phyloP scores from a whole-genome alignment of 2,888 invertebrate species.

The Anthrax anthrax region DNA sequence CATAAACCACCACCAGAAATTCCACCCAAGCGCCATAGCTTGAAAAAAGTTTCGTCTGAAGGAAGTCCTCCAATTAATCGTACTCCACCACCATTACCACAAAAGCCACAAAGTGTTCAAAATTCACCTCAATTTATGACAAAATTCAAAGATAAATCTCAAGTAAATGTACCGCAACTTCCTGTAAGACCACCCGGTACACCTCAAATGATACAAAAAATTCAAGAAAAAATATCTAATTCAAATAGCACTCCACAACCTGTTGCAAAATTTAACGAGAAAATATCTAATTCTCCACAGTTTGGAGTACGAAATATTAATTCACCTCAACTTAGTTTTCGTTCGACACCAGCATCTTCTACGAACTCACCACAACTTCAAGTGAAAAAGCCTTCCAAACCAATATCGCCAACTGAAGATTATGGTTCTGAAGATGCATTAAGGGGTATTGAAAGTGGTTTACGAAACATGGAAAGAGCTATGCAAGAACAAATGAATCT shows the following conservation, averaged over 20 bases:
- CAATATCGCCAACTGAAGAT: constrained; percentile 29
- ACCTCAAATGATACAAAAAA: constrained; percentile 12
- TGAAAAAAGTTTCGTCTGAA: constrained; percentile 25
- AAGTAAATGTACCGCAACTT: constrained; percentile 5
- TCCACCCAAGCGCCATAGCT: constrained; percentile 32
- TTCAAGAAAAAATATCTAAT: constrained; percentile 5
- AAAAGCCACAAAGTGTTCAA: constrained; percentile 29
- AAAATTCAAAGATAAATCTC: constrained; percentile 28
- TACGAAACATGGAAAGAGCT: constrained; percentile 35
- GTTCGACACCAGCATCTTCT: constrained; percentile 11
- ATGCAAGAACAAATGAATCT: constrained; percentile 36
- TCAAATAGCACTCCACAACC: constrained; percentile 2
- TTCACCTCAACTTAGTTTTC: constrained; percentile 14
- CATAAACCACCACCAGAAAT: constrained; percentile 31
- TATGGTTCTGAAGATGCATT: constrained; percentile 35
- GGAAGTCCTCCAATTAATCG: constrained; percentile 9
- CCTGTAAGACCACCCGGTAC: constrained; percentile 6
- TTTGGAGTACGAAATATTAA: constrained; percentile 9
- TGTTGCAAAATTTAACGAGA: constrained; percentile 8
- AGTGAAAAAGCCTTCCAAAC: constrained; percentile 3
- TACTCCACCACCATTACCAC: constrained; percentile 29
- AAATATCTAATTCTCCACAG: constrained; percentile 11
- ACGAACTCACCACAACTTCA: constrained; percentile 12
- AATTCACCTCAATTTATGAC: constrained; percentile 26
- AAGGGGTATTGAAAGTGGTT: constrained; percentile 33